Evolutionary conservation across 2,888 invertebrate genomes (phyloP).

Genomic region (Ophion obscuratus): DNA sequence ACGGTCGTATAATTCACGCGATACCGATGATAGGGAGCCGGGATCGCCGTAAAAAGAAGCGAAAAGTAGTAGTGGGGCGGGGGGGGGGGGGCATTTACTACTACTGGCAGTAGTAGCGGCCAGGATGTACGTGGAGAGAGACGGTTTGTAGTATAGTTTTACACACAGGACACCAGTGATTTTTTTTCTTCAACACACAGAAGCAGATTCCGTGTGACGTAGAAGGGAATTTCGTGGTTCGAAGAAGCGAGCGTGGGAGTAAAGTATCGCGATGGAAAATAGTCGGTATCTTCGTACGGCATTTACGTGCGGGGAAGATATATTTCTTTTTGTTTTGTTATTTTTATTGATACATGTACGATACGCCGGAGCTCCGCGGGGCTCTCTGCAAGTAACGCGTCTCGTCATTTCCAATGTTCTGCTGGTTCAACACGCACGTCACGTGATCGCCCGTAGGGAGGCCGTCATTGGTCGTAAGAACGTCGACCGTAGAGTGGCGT

Average conservation of each 20-base stretch:
- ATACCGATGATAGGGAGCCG: slow-evolving; percentile 25
- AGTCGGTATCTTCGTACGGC: background rate
- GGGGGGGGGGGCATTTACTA: slow-evolving; percentile 40
- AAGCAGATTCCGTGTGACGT: background rate
- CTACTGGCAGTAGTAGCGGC: slow-evolving; percentile 19
- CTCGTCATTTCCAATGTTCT: slow-evolving; percentile 82
- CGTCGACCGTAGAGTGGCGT: slow-evolving; percentile 1
- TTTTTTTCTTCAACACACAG: slow-evolving; percentile 21
- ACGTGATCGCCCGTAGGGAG: slow-evolving; percentile 76
- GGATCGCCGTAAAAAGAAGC: slow-evolving; percentile 28
- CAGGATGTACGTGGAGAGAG: slow-evolving; percentile 11
- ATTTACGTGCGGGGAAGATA: slow-evolving; percentile 18
- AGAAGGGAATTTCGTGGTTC: background rate
- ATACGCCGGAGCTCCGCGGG: slow-evolving; percentile 42
- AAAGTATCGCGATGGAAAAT: background rate
- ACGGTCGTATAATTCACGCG: slow-evolving; percentile 37
- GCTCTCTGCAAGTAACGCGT: slow-evolving; percentile 76
- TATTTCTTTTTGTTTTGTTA: slow-evolving; percentile 28
- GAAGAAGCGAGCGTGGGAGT: background rate
- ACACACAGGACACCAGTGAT: slow-evolving; percentile 30
- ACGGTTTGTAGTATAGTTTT: slow-evolving; percentile 24
- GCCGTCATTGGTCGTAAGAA: slow-evolving; percentile 46
- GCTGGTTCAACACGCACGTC: slow-evolving; percentile 79
- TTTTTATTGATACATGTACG: slow-evolving; percentile 26
- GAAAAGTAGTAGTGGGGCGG: background rate